A percentile compares a stretch with the other conserved stretches of the same genome.
These are phyloP conservation scores for Scytalopus superciliaris DNA, from an alignment of 2,113 vertebrate species.

Conservation along the genomic window DNA sequence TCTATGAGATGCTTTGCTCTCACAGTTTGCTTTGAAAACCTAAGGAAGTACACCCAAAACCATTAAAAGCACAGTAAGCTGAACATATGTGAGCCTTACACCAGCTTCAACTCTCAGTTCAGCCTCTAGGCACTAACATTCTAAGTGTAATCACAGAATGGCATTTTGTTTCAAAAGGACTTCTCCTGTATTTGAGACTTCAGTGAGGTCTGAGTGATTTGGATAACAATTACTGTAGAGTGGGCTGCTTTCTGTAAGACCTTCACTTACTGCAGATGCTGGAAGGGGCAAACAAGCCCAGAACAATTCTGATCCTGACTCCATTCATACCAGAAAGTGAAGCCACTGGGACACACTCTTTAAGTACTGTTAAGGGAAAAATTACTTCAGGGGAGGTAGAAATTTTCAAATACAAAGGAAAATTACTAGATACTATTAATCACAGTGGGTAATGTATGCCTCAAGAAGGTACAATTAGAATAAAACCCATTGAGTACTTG, in stretches of 20 bases:
- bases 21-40: neutral
- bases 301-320: neutral
- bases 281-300: neutral
- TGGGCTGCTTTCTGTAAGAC: neutral
- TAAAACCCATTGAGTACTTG: neutral
- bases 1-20: neutral
- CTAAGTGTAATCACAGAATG: neutral
- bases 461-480: neutral
- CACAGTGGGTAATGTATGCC: neutral
- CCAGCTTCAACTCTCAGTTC: neutral
- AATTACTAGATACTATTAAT: neutral
- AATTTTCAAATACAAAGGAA: neutral
- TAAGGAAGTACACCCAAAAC: neutral
- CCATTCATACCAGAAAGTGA: neutral
- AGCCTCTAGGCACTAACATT: neutral
- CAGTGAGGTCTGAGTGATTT: neutral
- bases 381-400: neutral
- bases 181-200: neutral
- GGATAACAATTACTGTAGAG: neutral
- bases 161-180: neutral
- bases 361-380: neutral
- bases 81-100: neutral
- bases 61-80: neutral
- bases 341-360: neutral
- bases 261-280: neutral